phyloP scores from a whole-genome alignment of 2,113 vertebrate genomes.

The Mesoclemmys tuberculata region DNA sequence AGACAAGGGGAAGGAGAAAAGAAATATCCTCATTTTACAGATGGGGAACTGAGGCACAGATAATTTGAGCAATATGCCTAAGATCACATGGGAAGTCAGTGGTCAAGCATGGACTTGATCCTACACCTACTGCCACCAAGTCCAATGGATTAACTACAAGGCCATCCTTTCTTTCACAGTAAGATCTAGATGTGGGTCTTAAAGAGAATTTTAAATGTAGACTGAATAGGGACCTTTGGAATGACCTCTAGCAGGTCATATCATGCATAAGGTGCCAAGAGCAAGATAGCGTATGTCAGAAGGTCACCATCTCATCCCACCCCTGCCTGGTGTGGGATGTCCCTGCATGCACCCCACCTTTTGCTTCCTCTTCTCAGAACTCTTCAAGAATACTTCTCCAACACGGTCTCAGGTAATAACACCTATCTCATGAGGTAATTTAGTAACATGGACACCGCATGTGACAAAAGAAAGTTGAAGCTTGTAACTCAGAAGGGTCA shows the following conservation, averaged over 20 bases:
- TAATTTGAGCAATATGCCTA: not conserved
- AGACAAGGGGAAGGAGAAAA: too few relatives aligned
- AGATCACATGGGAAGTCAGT: not conserved
- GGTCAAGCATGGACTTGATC: not conserved
- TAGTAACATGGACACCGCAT: too few relatives aligned
- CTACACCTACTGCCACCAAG: accelerated
- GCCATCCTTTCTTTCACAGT: not conserved
- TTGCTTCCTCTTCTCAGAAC: not conserved
- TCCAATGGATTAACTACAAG: not conserved
- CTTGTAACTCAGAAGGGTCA: too few relatives aligned
- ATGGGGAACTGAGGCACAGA: not conserved
- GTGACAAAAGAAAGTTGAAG: too few relatives aligned
- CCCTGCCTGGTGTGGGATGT: not conserved
- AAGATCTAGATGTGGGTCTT: not conserved
- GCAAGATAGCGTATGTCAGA: not conserved
- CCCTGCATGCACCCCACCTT: too few relatives aligned
- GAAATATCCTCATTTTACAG: too few relatives aligned
- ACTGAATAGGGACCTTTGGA: accelerated
- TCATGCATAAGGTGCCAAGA: not conserved
- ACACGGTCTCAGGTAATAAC: not conserved
- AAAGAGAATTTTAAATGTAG: not conserved
- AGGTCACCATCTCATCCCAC: not conserved
- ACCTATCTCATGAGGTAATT: too few relatives aligned
- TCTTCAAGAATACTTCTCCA: not conserved
- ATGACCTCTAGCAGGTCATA: not conserved